Base-by-base conservation (phyloP, 2,113 vertebrate genomes). In the Pachycephala philippinensis region DNA sequence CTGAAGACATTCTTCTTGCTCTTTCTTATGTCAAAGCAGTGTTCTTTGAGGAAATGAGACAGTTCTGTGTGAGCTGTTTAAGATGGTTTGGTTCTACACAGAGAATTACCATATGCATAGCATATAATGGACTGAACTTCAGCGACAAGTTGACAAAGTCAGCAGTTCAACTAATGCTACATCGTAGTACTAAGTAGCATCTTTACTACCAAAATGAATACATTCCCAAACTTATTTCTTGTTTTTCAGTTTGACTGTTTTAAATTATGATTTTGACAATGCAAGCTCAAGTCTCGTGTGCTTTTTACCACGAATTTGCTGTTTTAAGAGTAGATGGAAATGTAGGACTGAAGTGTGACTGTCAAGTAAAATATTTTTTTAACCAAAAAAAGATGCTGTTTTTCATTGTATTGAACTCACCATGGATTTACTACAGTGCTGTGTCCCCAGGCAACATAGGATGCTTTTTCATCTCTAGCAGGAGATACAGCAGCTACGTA, bases 371-470 rank as follows among this genome's bases (percentile, higher is more conserved):
- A n/a, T 27, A 22, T 11, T 35, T 74, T 75, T 79, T 86, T 23
- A 83, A 87, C 6, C 10, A 53, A 27, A 64, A 60, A 56, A 47
- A 40, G 13, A 10, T 24, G 27, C 4, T 26, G 5, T 16, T 47
- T 3, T 23, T 37, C 18, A 15, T 57, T 33, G 77, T 63, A 63
- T 15, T 93, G 57, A 83, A 97, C 98, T 98, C 81, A 99, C 99
- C 99, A 99, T 44, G 99, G 99, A 97, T 96, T 99, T 77, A 99
- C 99, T 3, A 99, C 96, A 3, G 98, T 98, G 98, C 99, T 99
- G 98, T 99, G 99, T 96, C 99, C 99, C 99, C 99, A 99, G 45
- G 98, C 99, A 49, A 99, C 97, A 24, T 99, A 99, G 4, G 99
- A 98, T 18, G 99, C 98, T 2, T 97, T 97, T 33, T 99, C 98